These are phyloP conservation scores for Crocodylus rhombifer DNA, from an alignment of 2,797 vertebrate genomes.

Conservation along the genomic window DNA sequence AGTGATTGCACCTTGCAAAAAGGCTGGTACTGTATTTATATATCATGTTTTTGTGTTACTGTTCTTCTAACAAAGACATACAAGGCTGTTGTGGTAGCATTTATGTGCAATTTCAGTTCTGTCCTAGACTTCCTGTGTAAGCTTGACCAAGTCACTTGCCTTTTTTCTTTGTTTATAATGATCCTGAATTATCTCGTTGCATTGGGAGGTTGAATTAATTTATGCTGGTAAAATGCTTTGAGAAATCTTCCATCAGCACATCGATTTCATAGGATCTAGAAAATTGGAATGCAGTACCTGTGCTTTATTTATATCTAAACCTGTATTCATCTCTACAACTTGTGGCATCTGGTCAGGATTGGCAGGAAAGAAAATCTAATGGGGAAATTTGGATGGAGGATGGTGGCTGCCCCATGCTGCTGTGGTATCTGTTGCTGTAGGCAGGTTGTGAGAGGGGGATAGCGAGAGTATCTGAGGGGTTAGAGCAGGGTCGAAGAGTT, in stretches of 20 bases:
- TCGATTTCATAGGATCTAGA: too few relatives aligned
- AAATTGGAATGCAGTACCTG: neutral
- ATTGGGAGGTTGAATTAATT: neutral
- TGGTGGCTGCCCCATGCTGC: neutral
- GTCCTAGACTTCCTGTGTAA: neutral
- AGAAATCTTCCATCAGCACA: too few relatives aligned
- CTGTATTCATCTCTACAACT: neutral
- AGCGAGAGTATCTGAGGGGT: neutral
- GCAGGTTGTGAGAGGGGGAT: neutral
- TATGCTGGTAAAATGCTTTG: neutral
- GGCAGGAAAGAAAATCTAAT: neutral
- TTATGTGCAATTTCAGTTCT: neutral
- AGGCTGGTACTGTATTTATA: rapidly evolving
- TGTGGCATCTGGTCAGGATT: neutral
- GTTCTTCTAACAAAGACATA: neutral
- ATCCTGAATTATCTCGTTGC: neutral
- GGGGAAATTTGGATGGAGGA: neutral
- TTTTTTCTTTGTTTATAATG: neutral
- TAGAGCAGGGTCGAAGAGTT: neutral
- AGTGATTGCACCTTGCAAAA: rapidly evolving
- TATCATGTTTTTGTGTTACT: too few relatives aligned
- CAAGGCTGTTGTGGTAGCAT: rapidly evolving
- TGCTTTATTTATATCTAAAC: neutral
- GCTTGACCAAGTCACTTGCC: neutral
- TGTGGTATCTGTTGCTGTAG: neutral